Percentiles rank a stretch among this genome's conserved stretches.
phyloP scores from a whole-genome alignment of 2,888 invertebrate genomes.

The Apomyelois bistriatella region DNA sequence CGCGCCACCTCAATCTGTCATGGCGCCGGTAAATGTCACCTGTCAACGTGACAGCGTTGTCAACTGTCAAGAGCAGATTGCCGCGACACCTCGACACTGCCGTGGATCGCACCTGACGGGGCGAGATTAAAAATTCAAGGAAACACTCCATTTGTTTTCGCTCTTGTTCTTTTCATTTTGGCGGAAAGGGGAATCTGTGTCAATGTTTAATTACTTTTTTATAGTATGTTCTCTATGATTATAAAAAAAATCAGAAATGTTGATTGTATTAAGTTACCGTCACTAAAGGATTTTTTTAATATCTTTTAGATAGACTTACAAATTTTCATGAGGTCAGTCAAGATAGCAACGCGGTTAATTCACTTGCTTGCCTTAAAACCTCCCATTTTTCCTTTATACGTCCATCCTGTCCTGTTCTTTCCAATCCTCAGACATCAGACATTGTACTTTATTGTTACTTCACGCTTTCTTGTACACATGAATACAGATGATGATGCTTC shows the following conservation, averaged over 20 bases:
- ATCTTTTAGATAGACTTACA: too few relatives aligned
- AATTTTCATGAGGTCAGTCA: too few relatives aligned
- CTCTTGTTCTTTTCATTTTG: background rate
- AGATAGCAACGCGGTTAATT: too few relatives aligned
- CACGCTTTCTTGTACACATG: too few relatives aligned
- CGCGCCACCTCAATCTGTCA: constrained; percentile 68
- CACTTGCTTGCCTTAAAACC: too few relatives aligned
- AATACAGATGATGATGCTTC: too few relatives aligned
- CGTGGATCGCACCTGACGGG: constrained; percentile 40
- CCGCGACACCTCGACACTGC: constrained; percentile 42
- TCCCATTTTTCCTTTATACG: too few relatives aligned
- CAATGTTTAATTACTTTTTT: constrained; percentile 2
- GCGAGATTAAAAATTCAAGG: constrained; percentile 25
- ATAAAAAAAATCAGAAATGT: too few relatives aligned
- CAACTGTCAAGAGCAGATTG: constrained; percentile 55
- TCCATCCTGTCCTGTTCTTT: too few relatives aligned
- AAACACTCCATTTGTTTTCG: constrained; percentile 4
- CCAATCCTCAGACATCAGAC: too few relatives aligned
- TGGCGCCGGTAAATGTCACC: constrained; percentile 48
- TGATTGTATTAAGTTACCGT: background rate
- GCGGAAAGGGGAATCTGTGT: background rate
- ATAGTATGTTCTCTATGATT: too few relatives aligned
- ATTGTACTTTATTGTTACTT: too few relatives aligned
- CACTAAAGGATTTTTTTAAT: background rate
- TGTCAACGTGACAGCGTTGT: constrained; percentile 47